Evolutionary conservation across 2,797 vertebrate genomes (phyloP).

Genomic region (Phaenicophaeus curvirostris): DNA sequence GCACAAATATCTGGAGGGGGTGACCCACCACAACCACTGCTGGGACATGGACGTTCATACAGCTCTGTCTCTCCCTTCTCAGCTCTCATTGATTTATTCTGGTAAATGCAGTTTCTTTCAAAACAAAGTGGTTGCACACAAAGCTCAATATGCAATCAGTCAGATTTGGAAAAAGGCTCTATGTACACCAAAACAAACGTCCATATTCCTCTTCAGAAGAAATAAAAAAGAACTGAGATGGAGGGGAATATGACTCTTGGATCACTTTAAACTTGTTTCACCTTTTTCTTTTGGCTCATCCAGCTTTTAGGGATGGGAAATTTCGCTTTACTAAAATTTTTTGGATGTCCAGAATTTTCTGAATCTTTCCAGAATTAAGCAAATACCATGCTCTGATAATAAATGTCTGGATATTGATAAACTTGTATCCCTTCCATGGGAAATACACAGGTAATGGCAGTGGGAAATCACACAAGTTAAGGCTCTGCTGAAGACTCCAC

Average conservation of each 20-base stretch:
- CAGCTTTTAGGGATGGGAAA: not conserved
- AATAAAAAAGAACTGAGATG: not conserved
- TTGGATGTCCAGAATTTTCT: not conserved
- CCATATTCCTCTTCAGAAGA: not conserved
- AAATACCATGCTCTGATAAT: not conserved
- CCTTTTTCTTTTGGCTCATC: not conserved
- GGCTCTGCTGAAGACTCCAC: not conserved
- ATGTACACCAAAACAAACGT: conserved; percentile 54
- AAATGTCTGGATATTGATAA: not conserved
- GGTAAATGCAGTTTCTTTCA: conserved; percentile 69
- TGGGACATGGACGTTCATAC: conserved; percentile 55
- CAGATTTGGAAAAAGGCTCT: conserved; percentile 65
- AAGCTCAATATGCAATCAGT: conserved; percentile 64
- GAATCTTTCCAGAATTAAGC: not conserved
- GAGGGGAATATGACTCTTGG: not conserved
- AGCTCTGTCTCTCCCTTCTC: conserved; percentile 57
- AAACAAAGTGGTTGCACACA: conserved; percentile 71
- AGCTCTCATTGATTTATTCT: conserved; percentile 69
- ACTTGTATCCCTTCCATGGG: not conserved
- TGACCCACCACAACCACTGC: conserved; percentile 36
- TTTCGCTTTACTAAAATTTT: not conserved
- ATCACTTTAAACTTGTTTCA: not conserved
- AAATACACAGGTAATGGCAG: not conserved
- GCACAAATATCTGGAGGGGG: conserved; percentile 31
- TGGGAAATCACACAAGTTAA: not conserved